Conservation (phyloP, 2,113 vertebrate genomes). For the Leptocoma aspasia region DNA sequence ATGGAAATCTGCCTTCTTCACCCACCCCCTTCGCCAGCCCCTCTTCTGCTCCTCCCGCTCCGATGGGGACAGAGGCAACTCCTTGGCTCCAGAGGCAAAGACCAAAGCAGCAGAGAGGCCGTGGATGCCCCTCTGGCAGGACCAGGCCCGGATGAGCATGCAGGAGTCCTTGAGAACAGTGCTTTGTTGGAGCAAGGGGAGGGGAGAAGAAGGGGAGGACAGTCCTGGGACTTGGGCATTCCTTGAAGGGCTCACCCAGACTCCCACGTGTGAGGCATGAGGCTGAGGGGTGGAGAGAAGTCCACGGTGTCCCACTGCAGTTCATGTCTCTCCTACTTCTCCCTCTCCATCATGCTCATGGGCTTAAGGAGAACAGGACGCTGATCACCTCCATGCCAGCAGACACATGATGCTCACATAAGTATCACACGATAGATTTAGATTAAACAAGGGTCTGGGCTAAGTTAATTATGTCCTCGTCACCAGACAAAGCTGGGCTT, state of each 20-base stretch:
- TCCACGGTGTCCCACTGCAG: neutral
- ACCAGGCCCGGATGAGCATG: rapidly evolving
- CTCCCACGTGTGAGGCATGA: rapidly evolving
- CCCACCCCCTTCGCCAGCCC: neutral
- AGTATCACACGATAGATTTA: neutral
- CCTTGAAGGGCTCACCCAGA: neutral
- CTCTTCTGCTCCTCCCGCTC: neutral
- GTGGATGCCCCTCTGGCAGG: neutral
- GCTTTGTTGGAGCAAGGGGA: neutral
- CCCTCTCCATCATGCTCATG: rapidly evolving
- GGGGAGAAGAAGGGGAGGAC: neutral
- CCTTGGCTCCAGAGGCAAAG: neutral
- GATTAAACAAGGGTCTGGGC: neutral
- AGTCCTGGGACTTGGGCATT: rapidly evolving
- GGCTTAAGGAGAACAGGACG: neutral
- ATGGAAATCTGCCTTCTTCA: constrained; percentile 56
- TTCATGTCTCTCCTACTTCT: neutral
- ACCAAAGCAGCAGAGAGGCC: neutral
- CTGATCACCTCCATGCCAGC: neutral
- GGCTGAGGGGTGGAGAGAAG: neutral
- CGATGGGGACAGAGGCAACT: neutral
- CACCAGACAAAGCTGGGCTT: neutral
- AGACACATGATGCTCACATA: neutral
- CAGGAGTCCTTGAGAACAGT: rapidly evolving
- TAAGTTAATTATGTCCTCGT: neutral